A percentile compares a stretch with the other conserved stretches of the same genome.
Evolutionary conservation across 2,797 vertebrate genomes (phyloP).

Genomic region (Lycodopsis pacificus): DNA sequence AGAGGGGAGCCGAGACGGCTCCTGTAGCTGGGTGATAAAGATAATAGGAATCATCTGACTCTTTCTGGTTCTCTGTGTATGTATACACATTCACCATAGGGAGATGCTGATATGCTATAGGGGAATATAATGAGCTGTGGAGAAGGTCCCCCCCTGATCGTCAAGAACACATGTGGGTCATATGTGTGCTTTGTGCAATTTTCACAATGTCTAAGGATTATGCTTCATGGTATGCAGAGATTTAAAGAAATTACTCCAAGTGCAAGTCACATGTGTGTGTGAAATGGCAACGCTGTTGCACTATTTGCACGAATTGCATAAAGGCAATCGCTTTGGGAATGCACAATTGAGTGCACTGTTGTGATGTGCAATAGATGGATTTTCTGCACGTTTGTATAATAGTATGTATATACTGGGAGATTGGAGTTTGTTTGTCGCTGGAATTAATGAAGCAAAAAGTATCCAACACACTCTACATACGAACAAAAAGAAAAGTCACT

Average conservation of each 20-base stretch:
- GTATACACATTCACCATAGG: conserved; percentile 74
- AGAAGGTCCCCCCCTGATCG: conserved; percentile 65
- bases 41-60: conserved; percentile 83
- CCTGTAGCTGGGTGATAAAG: conserved; percentile 83
- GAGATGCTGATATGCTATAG: conserved; percentile 80
- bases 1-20: conserved; percentile 64
- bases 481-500: conserved; percentile 70
- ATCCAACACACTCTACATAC: conserved; percentile 61
- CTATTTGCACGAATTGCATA: conserved; percentile 60
- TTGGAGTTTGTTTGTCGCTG: conserved; percentile 74
- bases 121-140: conserved; percentile 78
- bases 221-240: conserved; percentile 65
- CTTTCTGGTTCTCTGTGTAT: conserved; percentile 67
- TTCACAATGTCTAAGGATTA: conserved; percentile 73
- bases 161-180: conserved; percentile 80
- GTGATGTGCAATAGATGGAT: conserved; percentile 66
- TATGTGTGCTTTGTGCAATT: conserved; percentile 76
- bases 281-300: conserved; percentile 48
- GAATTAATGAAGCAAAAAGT: conserved; percentile 74
- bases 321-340: conserved; percentile 53
- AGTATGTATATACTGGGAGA: conserved; percentile 61
- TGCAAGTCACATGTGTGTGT: conserved; percentile 54
- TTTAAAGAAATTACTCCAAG: conserved; percentile 73
- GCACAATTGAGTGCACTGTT: conserved; percentile 56
- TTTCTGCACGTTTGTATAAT: conserved; percentile 60